A percentile compares a stretch with the other conserved stretches of the same genome.
Conservation (phyloP, 2,797 vertebrate species). For the Cynopterus sphinx region DNA sequence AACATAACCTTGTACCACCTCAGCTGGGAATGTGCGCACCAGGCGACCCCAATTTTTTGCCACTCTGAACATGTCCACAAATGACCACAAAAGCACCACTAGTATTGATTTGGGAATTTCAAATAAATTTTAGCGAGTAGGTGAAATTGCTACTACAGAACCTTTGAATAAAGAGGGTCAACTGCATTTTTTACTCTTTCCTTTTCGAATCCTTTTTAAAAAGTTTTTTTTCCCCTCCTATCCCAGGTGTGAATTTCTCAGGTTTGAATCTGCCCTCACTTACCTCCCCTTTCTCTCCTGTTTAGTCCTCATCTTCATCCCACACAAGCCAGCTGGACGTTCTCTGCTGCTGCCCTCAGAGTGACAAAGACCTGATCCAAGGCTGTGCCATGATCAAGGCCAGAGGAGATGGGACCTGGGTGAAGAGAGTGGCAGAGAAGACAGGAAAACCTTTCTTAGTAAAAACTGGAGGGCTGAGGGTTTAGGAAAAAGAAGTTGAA, state of each 20-base stretch:
- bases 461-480: neutral
- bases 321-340: accelerated
- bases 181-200: neutral
- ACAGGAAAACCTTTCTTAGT: neutral
- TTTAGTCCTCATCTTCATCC: neutral
- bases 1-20: neutral
- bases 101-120: neutral
- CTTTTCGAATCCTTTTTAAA: neutral
- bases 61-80: neutral
- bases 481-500: neutral
- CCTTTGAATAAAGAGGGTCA: neutral
- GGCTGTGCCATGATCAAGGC: neutral
- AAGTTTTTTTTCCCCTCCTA: neutral
- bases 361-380: neutral
- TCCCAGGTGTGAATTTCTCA: neutral
- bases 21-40: accelerated
- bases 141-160: neutral
- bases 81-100: neutral
- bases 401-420: neutral
- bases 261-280: neutral
- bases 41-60: neutral
- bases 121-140: neutral
- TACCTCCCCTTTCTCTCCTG: neutral
- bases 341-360: neutral
- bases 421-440: neutral